Evolutionary conservation across 1,140 invertebrate species (phyloP).

Genomic region (Hylaeus volcanicus): DNA sequence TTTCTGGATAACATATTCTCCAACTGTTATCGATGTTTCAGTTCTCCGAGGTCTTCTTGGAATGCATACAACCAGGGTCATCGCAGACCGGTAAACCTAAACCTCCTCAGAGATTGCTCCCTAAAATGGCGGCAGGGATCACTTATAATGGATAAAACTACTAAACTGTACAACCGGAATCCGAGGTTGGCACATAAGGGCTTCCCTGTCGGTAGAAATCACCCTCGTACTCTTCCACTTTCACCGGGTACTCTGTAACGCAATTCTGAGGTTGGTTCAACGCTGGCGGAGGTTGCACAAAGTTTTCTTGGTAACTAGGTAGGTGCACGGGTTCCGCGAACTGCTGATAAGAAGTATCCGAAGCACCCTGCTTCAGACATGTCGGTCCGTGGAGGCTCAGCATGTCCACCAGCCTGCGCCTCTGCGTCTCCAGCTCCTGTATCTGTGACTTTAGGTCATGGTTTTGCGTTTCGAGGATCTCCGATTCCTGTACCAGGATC

Average conservation of each 20-base stretch:
- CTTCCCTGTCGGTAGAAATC: constrained; percentile 77
- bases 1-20: neutral
- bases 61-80: constrained; percentile 59
- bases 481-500: constrained; percentile 92
- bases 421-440: constrained; percentile 87
- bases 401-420: constrained; percentile 87
- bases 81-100: constrained; percentile 24
- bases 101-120: constrained; percentile 17
- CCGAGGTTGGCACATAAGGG: constrained; percentile 73
- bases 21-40: constrained; percentile 18
- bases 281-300: constrained; percentile 67
- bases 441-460: constrained; percentile 91
- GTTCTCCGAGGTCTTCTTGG: constrained; percentile 50
- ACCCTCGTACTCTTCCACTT: constrained; percentile 75
- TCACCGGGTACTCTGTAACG: constrained; percentile 76
- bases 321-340: constrained; percentile 72
- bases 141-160: constrained; percentile 25
- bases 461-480: constrained; percentile 92
- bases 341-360: constrained; percentile 70
- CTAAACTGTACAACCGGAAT: constrained; percentile 78
- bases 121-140: constrained; percentile 28
- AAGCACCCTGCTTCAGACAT: constrained; percentile 84
- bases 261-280: constrained; percentile 74
- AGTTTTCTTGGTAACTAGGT: constrained; percentile 77
- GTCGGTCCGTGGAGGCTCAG: constrained; percentile 86